phyloP scores from a whole-genome alignment of 2,797 vertebrate species.

The Clangula hyemalis region DNA sequence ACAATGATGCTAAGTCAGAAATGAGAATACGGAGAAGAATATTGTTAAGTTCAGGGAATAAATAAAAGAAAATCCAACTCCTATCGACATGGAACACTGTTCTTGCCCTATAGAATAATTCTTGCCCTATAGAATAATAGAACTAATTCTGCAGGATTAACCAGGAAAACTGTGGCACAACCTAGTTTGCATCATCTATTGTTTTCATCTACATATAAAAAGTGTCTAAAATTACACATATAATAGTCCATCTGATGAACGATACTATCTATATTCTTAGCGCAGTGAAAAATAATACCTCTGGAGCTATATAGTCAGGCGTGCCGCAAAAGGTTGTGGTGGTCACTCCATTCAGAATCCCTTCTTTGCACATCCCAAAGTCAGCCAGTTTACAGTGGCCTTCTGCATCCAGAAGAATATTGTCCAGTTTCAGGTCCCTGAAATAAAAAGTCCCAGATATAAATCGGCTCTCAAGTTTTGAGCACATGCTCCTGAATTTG shows the following conservation, averaged over 20 bases:
- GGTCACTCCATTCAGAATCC: slow-evolving; percentile 91
- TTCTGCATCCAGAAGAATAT: slow-evolving; percentile 94
- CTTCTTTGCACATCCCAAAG: slow-evolving; percentile 98
- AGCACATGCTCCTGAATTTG: not conserved
- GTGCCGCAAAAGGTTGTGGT: slow-evolving; percentile 97
- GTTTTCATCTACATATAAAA: not conserved
- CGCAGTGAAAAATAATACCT: slow-evolving; percentile 78
- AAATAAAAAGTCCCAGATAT: slow-evolving; percentile 27
- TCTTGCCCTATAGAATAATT: not conserved
- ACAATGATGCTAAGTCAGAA: not conserved
- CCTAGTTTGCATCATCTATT: not conserved
- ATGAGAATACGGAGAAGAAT: not conserved
- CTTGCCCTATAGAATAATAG: not conserved
- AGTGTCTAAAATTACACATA: not conserved
- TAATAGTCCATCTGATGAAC: not conserved
- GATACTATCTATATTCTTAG: not conserved
- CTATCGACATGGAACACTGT: not conserved
- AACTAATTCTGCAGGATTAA: not conserved
- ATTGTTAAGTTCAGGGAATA: not conserved
- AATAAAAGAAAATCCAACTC: not conserved
- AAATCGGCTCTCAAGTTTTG: not conserved
- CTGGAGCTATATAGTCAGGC: slow-evolving; percentile 95
- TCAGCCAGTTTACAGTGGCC: slow-evolving; percentile 97
- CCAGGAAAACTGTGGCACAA: not conserved
- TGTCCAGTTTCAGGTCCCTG: slow-evolving; percentile 98